Percentiles rank a stretch among this genome's conserved stretches.
Evolutionary conservation across 1,140 invertebrate genomes (phyloP).

Genomic region (Microplitis demolitor): DNA sequence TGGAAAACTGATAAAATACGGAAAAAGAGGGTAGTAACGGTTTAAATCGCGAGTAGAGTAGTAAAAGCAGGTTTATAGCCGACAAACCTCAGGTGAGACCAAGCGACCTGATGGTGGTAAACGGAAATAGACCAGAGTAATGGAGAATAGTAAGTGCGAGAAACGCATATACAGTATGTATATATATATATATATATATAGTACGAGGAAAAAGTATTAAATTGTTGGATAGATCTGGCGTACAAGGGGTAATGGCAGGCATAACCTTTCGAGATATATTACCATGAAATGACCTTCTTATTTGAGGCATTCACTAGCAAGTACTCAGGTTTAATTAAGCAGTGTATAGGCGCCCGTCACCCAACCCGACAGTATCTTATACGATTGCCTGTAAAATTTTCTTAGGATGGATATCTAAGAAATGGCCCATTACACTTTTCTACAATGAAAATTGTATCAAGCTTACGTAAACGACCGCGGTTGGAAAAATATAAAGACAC

Average conservation of each 20-base stretch:
- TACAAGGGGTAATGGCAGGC: neutral
- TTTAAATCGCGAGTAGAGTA: constrained; percentile 2
- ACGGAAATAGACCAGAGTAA: constrained; percentile 27
- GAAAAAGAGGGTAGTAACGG: neutral
- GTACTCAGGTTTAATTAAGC: constrained; percentile 2
- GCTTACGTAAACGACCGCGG: neutral
- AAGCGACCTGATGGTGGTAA: constrained; percentile 16
- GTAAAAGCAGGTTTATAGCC: constrained; percentile 20
- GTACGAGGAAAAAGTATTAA: constrained; percentile 1
- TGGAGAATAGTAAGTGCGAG: constrained; percentile 29
- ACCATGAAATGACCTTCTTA: neutral
- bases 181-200: no score
- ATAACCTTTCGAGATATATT: neutral
- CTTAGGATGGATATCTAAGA: neutral
- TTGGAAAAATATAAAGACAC: no score
- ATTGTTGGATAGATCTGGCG: neutral
- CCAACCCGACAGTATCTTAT: neutral
- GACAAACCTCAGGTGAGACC: constrained; percentile 28
- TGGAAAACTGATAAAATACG: neutral
- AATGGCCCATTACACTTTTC: neutral
- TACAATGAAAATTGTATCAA: neutral
- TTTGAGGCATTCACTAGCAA: neutral
- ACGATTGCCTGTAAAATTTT: neutral
- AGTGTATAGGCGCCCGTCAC: neutral
- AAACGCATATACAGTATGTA: neutral